Evolutionary conservation across 2,797 vertebrate genomes (phyloP).

Genomic region (Rhinatrema bivittatum): DNA sequence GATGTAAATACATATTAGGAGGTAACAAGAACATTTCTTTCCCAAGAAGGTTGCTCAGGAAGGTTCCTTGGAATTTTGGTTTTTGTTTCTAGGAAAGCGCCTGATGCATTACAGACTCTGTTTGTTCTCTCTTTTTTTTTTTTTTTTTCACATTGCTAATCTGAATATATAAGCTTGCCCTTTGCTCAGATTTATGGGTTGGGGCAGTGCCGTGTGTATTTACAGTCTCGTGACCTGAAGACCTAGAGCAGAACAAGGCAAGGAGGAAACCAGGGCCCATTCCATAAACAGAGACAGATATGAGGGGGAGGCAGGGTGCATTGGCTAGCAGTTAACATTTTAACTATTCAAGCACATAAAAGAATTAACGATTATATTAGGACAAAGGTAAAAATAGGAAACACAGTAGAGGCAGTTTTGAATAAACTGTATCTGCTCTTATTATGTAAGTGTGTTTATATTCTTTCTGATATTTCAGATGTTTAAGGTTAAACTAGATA

Average conservation of each 20-base stretch:
- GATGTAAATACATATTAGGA: not conserved
- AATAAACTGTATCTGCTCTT: too few species aligned
- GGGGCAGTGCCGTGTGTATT: slow-evolving; percentile 82
- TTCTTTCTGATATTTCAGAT: too few species aligned
- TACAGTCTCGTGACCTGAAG: slow-evolving; percentile 94
- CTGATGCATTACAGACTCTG: slow-evolving; percentile 11
- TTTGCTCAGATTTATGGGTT: slow-evolving; percentile 81
- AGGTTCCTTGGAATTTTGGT: slow-evolving; percentile 4
- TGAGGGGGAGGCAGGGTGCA: slow-evolving; percentile 57
- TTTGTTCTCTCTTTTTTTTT: slow-evolving; percentile 14
- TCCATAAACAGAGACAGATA: slow-evolving; percentile 71
- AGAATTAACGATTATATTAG: slow-evolving; percentile 62
- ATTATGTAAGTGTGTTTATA: too few species aligned
- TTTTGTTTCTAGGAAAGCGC: slow-evolving; percentile 10
- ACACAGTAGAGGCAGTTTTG: too few species aligned
- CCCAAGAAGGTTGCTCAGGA: not conserved
- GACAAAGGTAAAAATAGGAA: slow-evolving; percentile 13
- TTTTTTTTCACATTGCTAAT: slow-evolving; percentile 41
- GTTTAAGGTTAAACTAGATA: too few species aligned
- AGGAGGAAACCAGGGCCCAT: slow-evolving; percentile 60
- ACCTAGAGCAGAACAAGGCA: slow-evolving; percentile 65
- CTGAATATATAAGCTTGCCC: slow-evolving; percentile 67
- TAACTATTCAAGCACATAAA: slow-evolving; percentile 58
- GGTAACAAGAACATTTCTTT: not conserved
- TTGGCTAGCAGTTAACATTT: slow-evolving; percentile 61